A percentile compares a stretch with the other conserved stretches of the same genome.
Conservation (phyloP, 1,140 invertebrate genomes). For the Ectropis grisescens region DNA sequence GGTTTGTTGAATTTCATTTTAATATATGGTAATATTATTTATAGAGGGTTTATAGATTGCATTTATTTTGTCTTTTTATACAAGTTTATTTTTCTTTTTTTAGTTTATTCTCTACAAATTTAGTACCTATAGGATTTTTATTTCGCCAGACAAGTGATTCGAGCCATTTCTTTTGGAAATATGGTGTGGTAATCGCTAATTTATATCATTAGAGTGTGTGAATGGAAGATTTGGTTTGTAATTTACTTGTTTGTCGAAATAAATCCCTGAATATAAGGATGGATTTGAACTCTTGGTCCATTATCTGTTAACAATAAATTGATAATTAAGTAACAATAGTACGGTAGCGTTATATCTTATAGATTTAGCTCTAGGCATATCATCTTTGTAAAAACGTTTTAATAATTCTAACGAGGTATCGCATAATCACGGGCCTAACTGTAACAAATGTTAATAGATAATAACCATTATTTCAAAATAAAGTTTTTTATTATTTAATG, state of each 20-base stretch:
- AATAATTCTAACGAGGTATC: conserved; percentile 38
- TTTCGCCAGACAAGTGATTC: too few species aligned
- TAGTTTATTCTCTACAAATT: conserved; percentile 63
- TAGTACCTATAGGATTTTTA: too few species aligned
- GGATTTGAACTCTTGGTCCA: conserved; percentile 56
- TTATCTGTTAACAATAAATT: conserved; percentile 65
- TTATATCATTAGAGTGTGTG: too few species aligned
- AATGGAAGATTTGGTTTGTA: too few species aligned
- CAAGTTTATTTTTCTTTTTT: conserved; percentile 45
- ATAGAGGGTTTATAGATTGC: conserved; percentile 60
- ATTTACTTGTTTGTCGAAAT: too few species aligned
- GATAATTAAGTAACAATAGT: conserved; percentile 1
- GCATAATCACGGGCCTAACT: conserved; percentile 59
- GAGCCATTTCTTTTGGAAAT: too few species aligned
- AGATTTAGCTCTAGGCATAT: conserved; percentile 51
- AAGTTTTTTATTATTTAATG: conserved; percentile 55
- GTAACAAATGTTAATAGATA: conserved; percentile 68
- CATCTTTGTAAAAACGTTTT: conserved; percentile 55
- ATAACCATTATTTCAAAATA: conserved; percentile 68
- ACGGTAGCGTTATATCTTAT: conserved; percentile 15
- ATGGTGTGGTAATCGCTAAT: too few species aligned
- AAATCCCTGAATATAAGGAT: too few species aligned
- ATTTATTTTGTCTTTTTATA: conserved; percentile 68
- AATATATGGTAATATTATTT: conserved; percentile 52
- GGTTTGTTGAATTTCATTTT: conserved; percentile 60